These are phyloP conservation scores for Scortum barcoo DNA, from an alignment of 2,113 vertebrate genomes.

Conservation along the genomic window DNA sequence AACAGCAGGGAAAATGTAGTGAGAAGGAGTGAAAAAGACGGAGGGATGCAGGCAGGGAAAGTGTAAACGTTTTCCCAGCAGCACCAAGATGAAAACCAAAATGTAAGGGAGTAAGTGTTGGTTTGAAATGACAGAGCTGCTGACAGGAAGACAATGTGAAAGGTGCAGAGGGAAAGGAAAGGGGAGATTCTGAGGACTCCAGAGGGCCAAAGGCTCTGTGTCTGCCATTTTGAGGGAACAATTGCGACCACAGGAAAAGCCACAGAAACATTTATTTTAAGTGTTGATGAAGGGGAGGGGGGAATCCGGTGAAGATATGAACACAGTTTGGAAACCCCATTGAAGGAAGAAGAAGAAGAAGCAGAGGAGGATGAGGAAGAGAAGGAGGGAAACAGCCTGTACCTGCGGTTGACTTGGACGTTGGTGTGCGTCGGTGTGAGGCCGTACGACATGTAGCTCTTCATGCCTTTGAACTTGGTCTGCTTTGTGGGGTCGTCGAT, in stretches of 20 bases:
- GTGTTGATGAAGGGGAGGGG: neutral
- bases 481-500: slow-evolving; percentile 98
- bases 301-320: neutral
- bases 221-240: slow-evolving; percentile 41
- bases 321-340: neutral
- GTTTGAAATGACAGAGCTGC: neutral
- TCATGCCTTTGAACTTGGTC: slow-evolving; percentile 99
- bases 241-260: slow-evolving; percentile 25
- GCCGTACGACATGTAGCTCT: slow-evolving; percentile 98
- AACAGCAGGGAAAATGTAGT: neutral
- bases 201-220: slow-evolving; percentile 33
- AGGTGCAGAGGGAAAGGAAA: slow-evolving; percentile 37
- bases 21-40: neutral
- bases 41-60: neutral
- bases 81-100: slow-evolving; percentile 4
- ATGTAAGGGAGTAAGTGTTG: slow-evolving; percentile 8
- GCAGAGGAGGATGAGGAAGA: neutral
- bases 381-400: neutral
- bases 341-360: neutral
- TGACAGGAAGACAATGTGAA: slow-evolving; percentile 46
- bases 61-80: slow-evolving; percentile 1
- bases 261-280: slow-evolving; percentile 12
- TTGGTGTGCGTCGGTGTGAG: slow-evolving; percentile 94
- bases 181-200: slow-evolving; percentile 33
- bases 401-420: slow-evolving; percentile 92